These are phyloP conservation scores for Eupithecia exiguata DNA, from an alignment of 2,888 invertebrate species.

Conservation along the genomic window DNA sequence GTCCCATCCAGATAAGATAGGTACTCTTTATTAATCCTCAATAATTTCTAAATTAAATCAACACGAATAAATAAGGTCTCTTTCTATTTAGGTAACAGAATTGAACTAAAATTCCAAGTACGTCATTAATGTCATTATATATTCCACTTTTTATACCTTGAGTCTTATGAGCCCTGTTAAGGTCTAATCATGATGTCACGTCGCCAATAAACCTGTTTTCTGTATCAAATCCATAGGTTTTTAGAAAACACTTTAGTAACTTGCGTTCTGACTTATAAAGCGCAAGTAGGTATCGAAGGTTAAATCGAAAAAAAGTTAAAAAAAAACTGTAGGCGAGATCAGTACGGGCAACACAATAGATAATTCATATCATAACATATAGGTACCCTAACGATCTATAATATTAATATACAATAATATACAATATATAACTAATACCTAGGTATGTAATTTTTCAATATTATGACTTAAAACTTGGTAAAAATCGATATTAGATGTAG, in stretches of 20 bases:
- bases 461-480: background rate
- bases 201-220: conserved; percentile 16
- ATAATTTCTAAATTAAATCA: background rate
- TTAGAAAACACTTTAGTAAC: background rate
- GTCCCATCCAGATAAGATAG: too few species aligned
- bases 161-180: conserved; percentile 5
- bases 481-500: background rate
- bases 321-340: background rate
- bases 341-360: background rate
- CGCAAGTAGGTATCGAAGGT: background rate
- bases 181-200: background rate
- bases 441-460: too few species aligned
- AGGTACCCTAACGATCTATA: too few species aligned
- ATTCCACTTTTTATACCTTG: conserved; percentile 11
- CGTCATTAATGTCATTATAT: conserved; percentile 3
- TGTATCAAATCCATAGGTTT: background rate
- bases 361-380: too few species aligned
- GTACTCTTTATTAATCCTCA: background rate
- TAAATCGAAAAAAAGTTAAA: background rate
- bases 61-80: background rate
- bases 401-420: too few species aligned
- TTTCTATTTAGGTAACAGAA: background rate
- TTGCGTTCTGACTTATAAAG: background rate
- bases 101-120: background rate
- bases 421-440: too few species aligned